Base-by-base conservation (phyloP, 2,888 invertebrate genomes). In the Rhingia rostrata region DNA sequence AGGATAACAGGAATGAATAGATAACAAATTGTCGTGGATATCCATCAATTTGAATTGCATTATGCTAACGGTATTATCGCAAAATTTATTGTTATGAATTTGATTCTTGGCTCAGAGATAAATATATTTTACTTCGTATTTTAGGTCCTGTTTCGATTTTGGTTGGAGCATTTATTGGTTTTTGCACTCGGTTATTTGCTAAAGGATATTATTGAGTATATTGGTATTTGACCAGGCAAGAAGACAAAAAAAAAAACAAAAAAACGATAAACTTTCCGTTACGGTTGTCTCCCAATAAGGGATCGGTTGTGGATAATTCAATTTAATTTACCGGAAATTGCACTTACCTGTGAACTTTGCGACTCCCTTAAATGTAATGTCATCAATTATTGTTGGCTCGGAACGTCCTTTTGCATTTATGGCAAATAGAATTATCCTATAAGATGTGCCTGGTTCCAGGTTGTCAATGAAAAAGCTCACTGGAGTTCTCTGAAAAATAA, bases 341-440 rank as follows among this genome's bases (percentile, higher is more conserved):
- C 73, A 91, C 92, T 93, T 90, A 97, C 97, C 96, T 91, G 96
- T 96, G 90, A 94, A 95, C 92, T 97, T 97, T 73, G 97, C 96
- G 88, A 96, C 96, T 87, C 97, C 97, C 89, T 96, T 96, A 89
- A 97, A 94, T 7, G 96, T 96, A 87, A 97, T 95, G 47, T 96
- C 95, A 90, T 97, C 97, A 83, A 97, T 95, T 73, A 96, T 94
- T 67, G 95, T 94, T 39, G 97, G 95, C 87, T 97, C 97, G 88
- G 97, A 97, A 77, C 95, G 93, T 56, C 97, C 97, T 90, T 97
- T 97, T 63, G 96, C 96, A 92, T 97, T 97, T 88, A 96, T 94
- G 4, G 97, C 96, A 89, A 95, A 97, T 87, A 97, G 92, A 89
- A 95, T 95, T 88, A 97, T 95, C 88, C 95, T 93, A 93, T 95